Base-by-base conservation (phyloP, 2,888 invertebrate genomes). In the Barypeithes pellucidus region DNA sequence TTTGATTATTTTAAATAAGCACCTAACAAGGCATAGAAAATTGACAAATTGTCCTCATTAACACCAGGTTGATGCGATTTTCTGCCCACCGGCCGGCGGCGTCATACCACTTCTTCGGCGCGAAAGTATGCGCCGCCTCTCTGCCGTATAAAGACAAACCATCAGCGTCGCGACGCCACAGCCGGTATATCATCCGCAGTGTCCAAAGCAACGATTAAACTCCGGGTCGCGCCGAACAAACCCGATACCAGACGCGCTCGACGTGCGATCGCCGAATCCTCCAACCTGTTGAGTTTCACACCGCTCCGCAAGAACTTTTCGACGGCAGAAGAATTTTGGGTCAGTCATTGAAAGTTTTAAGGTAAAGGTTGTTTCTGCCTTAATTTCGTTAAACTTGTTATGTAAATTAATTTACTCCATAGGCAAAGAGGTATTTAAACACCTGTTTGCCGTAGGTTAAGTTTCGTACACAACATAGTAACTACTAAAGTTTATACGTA, bases 131-230 rank as follows among this genome's bases (percentile, higher is more conserved):
- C 67, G 72, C 67, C 72, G 60, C 63, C 59, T 52, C 67, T 29
- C 57, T 14, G 62, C 61, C 61, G 61, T 72, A 72, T 72, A 72
- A 72, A 72, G 66, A 67, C 66, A 61, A 47, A 36, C 72, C 72
- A 67, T 60, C 67, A 67, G 52, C 72, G 72, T 72, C 72, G 54
- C 60, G 54, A 72, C 72, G 67, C 61, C 72, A 72, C 72, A 72
- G 47, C 43, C 45, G 60, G 66, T 60, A 61, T 61, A 41, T 62
- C 67, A 54, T 52, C 72, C 29, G 66, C 43, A 70, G 43, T 50
- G 36, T 57, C 39, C n/a, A 54, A 54, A 67, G 45, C 61, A 22
- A 45, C 61, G 29, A 41, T 29, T 61, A 43, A 61, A 61, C 11
- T 20, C 47, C 47, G 67, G 45, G 43, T 50, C 47, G 39, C 20